Evolutionary conservation across 53 echinoderm and acorn worm genomes (phyloP), one percentile per base, ranked within the genome.

Genomic region (Henricia sp.): DNA sequence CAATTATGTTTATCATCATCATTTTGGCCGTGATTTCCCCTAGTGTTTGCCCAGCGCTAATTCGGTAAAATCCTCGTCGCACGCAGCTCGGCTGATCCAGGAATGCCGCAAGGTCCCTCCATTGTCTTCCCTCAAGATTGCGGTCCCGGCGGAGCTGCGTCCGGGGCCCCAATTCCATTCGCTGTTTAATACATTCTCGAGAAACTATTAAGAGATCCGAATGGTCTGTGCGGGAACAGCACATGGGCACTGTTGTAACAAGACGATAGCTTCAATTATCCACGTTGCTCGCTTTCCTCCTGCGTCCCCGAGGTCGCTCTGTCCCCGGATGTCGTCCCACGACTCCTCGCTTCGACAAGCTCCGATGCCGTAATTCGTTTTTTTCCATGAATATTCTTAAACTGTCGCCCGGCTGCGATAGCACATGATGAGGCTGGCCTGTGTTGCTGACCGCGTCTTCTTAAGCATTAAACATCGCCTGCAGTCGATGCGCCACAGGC

Each of bases 371-470:
- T 80, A 80, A 80, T 80, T 80, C 80, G 80, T 46, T 62, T 48
- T 80, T 80, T n/a, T n/a, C n/a, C 80, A 80, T 80, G 80, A 80
- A 80, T 80, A 80, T 23, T 50, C 64, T 63, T 80, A 80, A 57
- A 57, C 62, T 48, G 80, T 64, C 64, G 80, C 80, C 50, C 21
- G 80, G 64, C 64, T 80, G 64, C 64, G 57, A 48, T 24, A 43
- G 60, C 41, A 44, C 62, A 77, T 57, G 24, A 41, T 50, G 43
- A 55, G 60, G 60, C 39, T 57, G 59, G 59, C 0, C 3, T 16
- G 42, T 77, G 77, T 77, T 28, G 21, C 26, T 38, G 26, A 37
- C 30, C 28, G 60, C 30, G 41, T 57, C 56, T 43, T 46, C 17
- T 39, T 25, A 26, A 19, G 34, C 67, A 42, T 56, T 36, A 43